Base-by-base conservation (phyloP, 2,797 vertebrate genomes). In the Cephalopachus bancanus region DNA sequence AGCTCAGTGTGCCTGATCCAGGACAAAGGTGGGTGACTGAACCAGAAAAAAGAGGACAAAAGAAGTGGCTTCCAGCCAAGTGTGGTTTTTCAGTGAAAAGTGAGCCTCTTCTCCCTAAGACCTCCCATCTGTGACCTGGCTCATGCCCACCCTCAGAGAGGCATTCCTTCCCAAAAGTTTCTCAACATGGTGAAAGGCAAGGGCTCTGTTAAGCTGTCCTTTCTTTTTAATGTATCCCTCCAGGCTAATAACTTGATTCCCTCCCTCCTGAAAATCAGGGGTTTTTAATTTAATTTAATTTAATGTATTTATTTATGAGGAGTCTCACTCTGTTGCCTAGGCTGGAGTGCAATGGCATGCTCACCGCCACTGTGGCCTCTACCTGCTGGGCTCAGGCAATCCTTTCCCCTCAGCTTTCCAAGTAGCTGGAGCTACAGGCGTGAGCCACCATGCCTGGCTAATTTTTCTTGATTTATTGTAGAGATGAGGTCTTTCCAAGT, bases 1-100 rank as follows among this genome's bases (percentile, higher is more conserved):
- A 14, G 65, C 51, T 15, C 28, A 0, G 11, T 0, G 49, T 10
- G 3, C 33, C 9, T 0, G 14, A 57, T 16, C 6, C 14, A 4
- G 16, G 57, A 59, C 11, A 62, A 51, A 33, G 44, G 14, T 0
- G 0, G 9, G 28, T 6, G 11, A 65, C 0, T 26, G 51, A 87
- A 10, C 49, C 1, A 15, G 49, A 72, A 65, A 83, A 30, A 72
- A 88, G 57, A 37, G 22, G 83, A 49, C 60, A 24, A 30, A n/a
- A 22, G 75, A 86, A 51, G 15, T 2, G 33, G 33, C 49, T 33
- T 53, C 74, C 30, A 24, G 30, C 3, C 4, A 3, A 2, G n/a
- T 49, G 7, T 26, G 30, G 37, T 4, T 53, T 2, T 9, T 26
- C 20, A 60, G 65, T 62, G 55, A 83, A 10, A 26, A 55, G 3